A percentile compares a stretch with the other conserved stretches of the same genome.
These are phyloP conservation scores for Sarotherodon lohbergeri DNA, from an alignment of 2,113 vertebrate genomes.

Conservation along the genomic window DNA sequence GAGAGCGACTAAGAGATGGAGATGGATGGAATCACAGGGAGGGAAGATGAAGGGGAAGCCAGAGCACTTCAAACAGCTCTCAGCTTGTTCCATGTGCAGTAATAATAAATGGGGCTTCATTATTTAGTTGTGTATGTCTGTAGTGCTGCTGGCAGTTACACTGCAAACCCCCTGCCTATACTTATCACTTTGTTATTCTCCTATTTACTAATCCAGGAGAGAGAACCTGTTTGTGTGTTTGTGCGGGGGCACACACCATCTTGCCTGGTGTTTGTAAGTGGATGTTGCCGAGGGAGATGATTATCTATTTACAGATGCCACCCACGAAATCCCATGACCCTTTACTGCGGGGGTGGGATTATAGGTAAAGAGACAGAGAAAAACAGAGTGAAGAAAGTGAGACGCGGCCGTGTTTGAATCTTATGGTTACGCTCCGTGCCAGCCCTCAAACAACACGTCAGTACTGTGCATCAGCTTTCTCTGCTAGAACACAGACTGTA, in stretches of 20 bases:
- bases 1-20: background rate
- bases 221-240: conserved; percentile 6
- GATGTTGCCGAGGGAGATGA: conserved; percentile 57
- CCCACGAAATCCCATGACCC: conserved; percentile 73
- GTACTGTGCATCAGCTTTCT: background rate
- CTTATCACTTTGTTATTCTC: conserved; percentile 27
- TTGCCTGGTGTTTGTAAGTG: conserved; percentile 1
- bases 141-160: conserved; percentile 32
- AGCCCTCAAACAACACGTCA: background rate
- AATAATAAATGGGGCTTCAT: conserved; percentile 61
- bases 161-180: conserved; percentile 17
- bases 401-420: background rate
- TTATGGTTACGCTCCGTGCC: background rate
- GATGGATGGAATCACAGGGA: background rate
- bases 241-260: background rate
- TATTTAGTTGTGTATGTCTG: conserved; percentile 52
- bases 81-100: conserved; percentile 46
- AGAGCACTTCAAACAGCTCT: conserved; percentile 48
- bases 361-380: conserved; percentile 10
- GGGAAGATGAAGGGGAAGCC: conserved; percentile 16
- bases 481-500: background rate
- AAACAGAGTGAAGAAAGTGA: background rate
- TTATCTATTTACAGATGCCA: conserved; percentile 74
- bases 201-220: conserved; percentile 41
- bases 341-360: conserved; percentile 56